phyloP scores from a whole-genome alignment of 2,888 invertebrate genomes.

The Hybos culiciformis region DNA sequence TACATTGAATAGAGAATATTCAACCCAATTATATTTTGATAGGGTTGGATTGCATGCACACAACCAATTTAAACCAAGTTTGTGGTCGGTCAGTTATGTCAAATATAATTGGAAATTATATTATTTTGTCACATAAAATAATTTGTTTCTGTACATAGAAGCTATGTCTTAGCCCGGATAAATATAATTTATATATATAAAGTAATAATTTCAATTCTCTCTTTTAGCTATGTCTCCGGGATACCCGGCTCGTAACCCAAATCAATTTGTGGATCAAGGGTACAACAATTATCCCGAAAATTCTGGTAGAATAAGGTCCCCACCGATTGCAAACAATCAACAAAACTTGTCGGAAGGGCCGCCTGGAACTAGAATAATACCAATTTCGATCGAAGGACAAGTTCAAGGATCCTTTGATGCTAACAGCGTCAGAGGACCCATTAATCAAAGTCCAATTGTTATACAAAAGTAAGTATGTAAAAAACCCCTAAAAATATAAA shows the following conservation, averaged over 20 bases:
- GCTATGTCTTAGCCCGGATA: too few relatives aligned
- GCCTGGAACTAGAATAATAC: conserved; percentile 44
- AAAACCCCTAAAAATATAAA: not conserved
- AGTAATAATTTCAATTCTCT: too few relatives aligned
- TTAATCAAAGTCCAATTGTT: conserved; percentile 30
- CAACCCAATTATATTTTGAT: too few relatives aligned
- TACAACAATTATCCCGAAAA: conserved; percentile 28
- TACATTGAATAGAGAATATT: too few relatives aligned
- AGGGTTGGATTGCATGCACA: too few relatives aligned
- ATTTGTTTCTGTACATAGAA: too few relatives aligned
- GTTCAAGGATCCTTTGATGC: conserved; percentile 16
- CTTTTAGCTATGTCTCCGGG: conserved; percentile 22
- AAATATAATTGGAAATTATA: too few relatives aligned
- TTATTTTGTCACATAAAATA: too few relatives aligned
- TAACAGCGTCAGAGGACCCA: conserved; percentile 25
- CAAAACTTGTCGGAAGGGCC: conserved; percentile 23
- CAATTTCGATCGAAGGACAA: conserved; percentile 42
- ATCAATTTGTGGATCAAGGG: conserved; percentile 37
- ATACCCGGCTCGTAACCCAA: conserved; percentile 33
- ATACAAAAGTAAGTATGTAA: conserved; percentile 32
- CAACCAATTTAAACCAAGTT: too few relatives aligned
- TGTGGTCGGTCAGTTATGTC: too few relatives aligned
- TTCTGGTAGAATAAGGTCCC: conserved; percentile 12
- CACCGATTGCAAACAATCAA: conserved; percentile 25
- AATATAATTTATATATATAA: too few relatives aligned